Conservation (phyloP, 2,888 invertebrate genomes). For the Brenthis hecate region DNA sequence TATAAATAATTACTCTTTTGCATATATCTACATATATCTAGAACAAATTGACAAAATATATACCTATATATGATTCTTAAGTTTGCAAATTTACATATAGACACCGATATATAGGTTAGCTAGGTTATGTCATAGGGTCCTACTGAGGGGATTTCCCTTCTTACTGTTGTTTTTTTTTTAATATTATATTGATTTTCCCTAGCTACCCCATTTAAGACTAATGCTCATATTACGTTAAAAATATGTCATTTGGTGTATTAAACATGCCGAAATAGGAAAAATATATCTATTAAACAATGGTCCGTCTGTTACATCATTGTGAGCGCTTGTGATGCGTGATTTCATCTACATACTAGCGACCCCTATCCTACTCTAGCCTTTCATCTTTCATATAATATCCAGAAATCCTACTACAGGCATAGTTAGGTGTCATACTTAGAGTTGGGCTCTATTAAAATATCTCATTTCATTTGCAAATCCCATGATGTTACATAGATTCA, state of each 20-base stretch:
- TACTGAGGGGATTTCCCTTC: neutral
- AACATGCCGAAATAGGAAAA: constrained; percentile 68
- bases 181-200: constrained; percentile 8
- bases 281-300: constrained; percentile 74
- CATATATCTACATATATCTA: constrained; percentile 57
- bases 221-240: constrained; percentile 61
- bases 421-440: constrained; percentile 8
- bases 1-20: constrained; percentile 49
- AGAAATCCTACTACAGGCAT: constrained; percentile 30
- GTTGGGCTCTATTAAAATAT: constrained; percentile 7
- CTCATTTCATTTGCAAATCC: constrained; percentile 8
- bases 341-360: constrained; percentile 61
- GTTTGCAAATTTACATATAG: constrained; percentile 65
- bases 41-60: constrained; percentile 77
- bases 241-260: constrained; percentile 55
- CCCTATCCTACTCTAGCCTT: constrained; percentile 47
- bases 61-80: constrained; percentile 54
- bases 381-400: constrained; percentile 40
- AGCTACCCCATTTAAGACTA: constrained; percentile 46
- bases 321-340: constrained; percentile 65
- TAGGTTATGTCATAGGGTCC: constrained; percentile 7
- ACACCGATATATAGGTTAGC: constrained; percentile 42
- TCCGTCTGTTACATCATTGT: constrained; percentile 70
- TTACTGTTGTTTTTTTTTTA: neutral
- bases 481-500: neutral